Evolutionary conservation across 1,140 invertebrate genomes (phyloP).

Genomic region (Euglossa dilemma): DNA sequence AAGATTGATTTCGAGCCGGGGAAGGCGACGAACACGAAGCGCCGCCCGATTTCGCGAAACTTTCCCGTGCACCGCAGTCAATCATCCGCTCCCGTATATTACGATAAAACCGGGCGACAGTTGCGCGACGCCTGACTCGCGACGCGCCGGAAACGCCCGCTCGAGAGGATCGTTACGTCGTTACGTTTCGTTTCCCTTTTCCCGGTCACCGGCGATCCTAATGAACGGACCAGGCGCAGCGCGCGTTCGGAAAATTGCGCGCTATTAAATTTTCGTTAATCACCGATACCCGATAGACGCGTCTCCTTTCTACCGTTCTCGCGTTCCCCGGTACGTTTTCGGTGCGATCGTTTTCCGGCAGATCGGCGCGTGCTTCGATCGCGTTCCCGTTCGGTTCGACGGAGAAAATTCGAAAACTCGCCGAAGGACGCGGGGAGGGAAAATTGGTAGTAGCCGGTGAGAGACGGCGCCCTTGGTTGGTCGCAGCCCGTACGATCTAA

Average conservation of each 20-base stretch:
- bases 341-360: not conserved
- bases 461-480: no score
- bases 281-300: not conserved
- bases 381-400: no score
- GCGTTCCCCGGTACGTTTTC: no score
- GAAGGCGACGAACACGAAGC: constrained; percentile 37
- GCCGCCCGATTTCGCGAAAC: constrained; percentile 48
- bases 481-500: constrained; percentile 21
- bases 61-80: constrained; percentile 48
- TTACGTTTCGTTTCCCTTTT: not conserved
- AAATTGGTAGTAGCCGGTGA: constrained; percentile 37
- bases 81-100: constrained; percentile 24
- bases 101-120: not conserved
- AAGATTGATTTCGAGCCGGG: constrained; percentile 63
- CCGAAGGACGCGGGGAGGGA: no score
- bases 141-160: not conserved
- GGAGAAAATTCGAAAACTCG: no score
- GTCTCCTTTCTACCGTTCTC: no score
- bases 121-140: not conserved
- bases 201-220: not conserved
- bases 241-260: not conserved
- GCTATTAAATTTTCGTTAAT: not conserved
- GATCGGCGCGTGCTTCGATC: not conserved
- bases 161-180: not conserved
- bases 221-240: not conserved